A percentile compares a stretch with the other conserved stretches of the same genome.
phyloP scores from a whole-genome alignment of 2,797 vertebrate genomes.

The Emydoidea blandingii region DNA sequence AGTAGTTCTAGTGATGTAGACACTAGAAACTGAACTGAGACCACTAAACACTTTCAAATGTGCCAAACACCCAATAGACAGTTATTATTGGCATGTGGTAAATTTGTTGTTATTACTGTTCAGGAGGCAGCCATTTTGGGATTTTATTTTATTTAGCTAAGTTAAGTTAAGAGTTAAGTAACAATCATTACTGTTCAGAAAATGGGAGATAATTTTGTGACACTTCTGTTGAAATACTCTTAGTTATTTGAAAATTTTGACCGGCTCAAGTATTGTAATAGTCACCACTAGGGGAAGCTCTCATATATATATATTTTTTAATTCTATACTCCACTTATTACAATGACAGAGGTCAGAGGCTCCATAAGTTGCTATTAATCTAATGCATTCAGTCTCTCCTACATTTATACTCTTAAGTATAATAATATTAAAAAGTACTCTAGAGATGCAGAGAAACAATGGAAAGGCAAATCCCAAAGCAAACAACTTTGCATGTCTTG shows the following conservation, averaged over 20 bases:
- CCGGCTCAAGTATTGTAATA: neutral
- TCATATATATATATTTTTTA: neutral
- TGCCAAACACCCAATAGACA: neutral
- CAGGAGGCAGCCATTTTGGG: neutral
- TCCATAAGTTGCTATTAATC: neutral
- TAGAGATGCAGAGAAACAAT: neutral
- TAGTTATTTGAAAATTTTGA: neutral
- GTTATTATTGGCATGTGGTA: neutral
- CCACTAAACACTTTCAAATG: neutral
- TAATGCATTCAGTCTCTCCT: neutral
- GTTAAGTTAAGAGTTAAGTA: neutral
- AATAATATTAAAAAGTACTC: neutral
- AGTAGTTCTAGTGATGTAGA: neutral
- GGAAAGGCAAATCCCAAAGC: neutral
- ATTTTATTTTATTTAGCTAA: conserved; percentile 5
- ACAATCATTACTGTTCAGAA: neutral
- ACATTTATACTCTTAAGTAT: neutral
- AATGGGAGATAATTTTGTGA: neutral
- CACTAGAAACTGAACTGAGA: neutral
- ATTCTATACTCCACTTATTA: neutral
- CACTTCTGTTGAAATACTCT: neutral
- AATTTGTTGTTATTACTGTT: neutral
- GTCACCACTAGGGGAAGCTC: conserved; percentile 18
- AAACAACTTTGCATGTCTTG: neutral
- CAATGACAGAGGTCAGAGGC: neutral